These are phyloP conservation scores for Hanleya hanleyi DNA, from an alignment of 2,888 invertebrate genomes.

Conservation along the genomic window DNA sequence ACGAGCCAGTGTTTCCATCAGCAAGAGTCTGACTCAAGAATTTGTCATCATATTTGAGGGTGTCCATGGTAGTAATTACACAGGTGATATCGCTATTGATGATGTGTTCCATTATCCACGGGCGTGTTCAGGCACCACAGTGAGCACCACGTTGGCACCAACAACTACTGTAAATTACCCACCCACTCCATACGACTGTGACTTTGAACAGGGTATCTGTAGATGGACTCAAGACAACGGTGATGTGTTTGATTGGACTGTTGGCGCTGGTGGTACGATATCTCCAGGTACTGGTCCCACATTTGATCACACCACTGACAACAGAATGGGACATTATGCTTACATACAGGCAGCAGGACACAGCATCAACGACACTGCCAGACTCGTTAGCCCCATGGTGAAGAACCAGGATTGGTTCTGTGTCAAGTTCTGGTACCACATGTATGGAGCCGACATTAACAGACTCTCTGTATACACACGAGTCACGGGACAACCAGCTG, in stretches of 20 bases:
- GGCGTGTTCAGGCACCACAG: conserved; percentile 23
- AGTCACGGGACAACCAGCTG: conserved; percentile 42
- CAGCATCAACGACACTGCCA: conserved; percentile 51
- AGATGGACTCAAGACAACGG: conserved; percentile 60
- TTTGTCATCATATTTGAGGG: conserved; percentile 37
- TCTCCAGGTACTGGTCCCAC: conserved; percentile 63
- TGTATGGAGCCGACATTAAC: conserved; percentile 68
- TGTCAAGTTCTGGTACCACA: conserved; percentile 70
- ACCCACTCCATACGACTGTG: conserved; percentile 47
- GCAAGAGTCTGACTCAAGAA: not conserved
- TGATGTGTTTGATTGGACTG: conserved; percentile 49
- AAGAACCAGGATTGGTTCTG: conserved; percentile 45
- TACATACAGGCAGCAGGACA: conserved; percentile 58
- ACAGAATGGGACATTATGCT: conserved; percentile 54
- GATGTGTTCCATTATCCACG: conserved; percentile 38
- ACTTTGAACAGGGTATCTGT: conserved; percentile 63
- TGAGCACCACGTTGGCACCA: not conserved
- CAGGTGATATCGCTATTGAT: conserved; percentile 44
- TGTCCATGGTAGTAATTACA: conserved; percentile 27
- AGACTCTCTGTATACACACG: conserved; percentile 53
- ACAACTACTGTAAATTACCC: conserved; percentile 45
- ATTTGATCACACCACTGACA: conserved; percentile 64
- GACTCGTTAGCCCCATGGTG: conserved; percentile 47
- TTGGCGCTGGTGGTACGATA: conserved; percentile 50
- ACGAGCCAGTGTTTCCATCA: conserved; percentile 3